Evolutionary conservation across 2,888 invertebrate genomes (phyloP).

Genomic region (Piscicola geometra): DNA sequence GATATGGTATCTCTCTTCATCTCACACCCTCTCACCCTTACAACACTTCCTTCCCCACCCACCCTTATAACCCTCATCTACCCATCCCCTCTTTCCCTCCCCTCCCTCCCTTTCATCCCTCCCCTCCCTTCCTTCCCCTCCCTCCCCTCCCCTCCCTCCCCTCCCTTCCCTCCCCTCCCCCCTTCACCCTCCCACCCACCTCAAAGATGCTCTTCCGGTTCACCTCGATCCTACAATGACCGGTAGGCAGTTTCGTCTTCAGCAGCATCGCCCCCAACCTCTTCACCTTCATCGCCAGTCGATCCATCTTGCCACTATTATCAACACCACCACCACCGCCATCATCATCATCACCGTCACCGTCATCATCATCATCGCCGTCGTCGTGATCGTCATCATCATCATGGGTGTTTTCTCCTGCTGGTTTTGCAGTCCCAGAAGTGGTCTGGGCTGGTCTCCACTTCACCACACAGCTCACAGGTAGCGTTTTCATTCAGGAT

Average conservation of each 20-base stretch:
- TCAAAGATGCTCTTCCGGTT: constrained; percentile 32
- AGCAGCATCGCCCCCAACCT: constrained; percentile 16
- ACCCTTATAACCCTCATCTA: no score
- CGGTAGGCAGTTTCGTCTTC: constrained; percentile 30
- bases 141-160: neutral
- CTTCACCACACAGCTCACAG: neutral
- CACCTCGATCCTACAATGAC: constrained; percentile 34
- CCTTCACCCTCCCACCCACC: constrained; percentile 18
- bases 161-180: neutral
- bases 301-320: neutral
- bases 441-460: neutral
- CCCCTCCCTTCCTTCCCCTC: neutral
- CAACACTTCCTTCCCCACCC: no score
- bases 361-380: constrained; percentile 1
- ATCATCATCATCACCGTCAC: neutral
- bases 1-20: no score
- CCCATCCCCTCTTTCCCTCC: neutral
- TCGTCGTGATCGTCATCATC: neutral
- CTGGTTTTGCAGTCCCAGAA: neutral
- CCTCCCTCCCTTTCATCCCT: neutral
- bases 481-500: neutral
- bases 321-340: neutral
- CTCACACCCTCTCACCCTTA: no score
- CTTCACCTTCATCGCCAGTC: constrained; percentile 23
- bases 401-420: neutral